Evolutionary conservation across 2,888 invertebrate genomes (phyloP).

Genomic region (Acleris laterana): DNA sequence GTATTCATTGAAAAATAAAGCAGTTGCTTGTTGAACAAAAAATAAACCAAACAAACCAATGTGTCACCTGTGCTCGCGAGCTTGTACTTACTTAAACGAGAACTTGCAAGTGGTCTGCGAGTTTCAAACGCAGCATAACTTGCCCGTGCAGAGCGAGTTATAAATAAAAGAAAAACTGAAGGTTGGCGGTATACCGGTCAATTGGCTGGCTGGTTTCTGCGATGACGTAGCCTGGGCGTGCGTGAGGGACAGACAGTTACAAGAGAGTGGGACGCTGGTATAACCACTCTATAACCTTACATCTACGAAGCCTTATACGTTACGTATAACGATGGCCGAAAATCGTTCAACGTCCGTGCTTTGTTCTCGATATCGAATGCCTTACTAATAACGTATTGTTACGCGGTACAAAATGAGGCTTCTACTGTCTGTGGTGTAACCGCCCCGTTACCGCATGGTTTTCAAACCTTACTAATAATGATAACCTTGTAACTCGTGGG

Average conservation of each 20-base stretch:
- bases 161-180: slow-evolving; percentile 84
- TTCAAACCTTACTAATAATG: slow-evolving; percentile 5
- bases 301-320: slow-evolving; percentile 79
- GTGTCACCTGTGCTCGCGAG: not conserved
- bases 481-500: not conserved
- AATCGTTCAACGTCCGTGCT: slow-evolving; percentile 76
- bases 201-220: slow-evolving; percentile 83
- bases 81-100: not conserved
- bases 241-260: slow-evolving; percentile 53
- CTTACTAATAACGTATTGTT: slow-evolving; percentile 29
- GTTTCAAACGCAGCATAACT: slow-evolving; percentile 72
- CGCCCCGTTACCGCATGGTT: not conserved
- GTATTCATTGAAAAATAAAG: no score
- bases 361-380: slow-evolving; percentile 61
- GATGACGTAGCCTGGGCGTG: slow-evolving; percentile 73
- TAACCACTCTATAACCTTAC: slow-evolving; percentile 65
- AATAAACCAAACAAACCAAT: not conserved
- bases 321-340: slow-evolving; percentile 75
- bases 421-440: slow-evolving; percentile 25
- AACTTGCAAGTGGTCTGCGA: slow-evolving; percentile 32
- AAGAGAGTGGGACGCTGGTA: slow-evolving; percentile 53
- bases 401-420: slow-evolving; percentile 12
- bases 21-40: not conserved
- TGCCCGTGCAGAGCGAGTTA: slow-evolving; percentile 79
- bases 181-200: slow-evolving; percentile 84